phyloP scores from a whole-genome alignment of 2,113 vertebrate genomes.

The Dinomys branickii region DNA sequence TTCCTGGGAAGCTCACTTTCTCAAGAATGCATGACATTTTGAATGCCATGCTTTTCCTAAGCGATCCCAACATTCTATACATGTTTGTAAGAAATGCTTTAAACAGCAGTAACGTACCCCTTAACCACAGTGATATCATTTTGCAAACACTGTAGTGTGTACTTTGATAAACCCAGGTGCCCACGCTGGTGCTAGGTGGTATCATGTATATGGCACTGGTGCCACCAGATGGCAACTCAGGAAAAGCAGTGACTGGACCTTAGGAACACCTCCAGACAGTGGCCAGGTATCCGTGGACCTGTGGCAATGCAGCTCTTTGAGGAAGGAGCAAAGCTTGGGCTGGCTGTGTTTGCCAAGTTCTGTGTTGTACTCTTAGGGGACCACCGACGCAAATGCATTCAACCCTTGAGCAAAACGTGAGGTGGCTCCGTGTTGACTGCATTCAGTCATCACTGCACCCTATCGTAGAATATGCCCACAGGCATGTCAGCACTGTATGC shows the following conservation, averaged over 20 bases:
- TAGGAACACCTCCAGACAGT: neutral
- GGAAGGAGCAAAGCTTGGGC: neutral
- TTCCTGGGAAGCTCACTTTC: neutral
- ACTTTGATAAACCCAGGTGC: neutral
- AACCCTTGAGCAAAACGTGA: no score
- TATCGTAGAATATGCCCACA: neutral
- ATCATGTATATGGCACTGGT: neutral
- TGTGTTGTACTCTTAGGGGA: neutral
- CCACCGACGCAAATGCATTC: neutral
- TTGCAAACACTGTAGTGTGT: no score
- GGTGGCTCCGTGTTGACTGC: neutral
- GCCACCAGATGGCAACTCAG: neutral
- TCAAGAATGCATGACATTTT: neutral
- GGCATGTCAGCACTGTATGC: fast-evolving
- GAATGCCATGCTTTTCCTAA: neutral
- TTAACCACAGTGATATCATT: no score
- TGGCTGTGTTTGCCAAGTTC: neutral
- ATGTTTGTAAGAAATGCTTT: neutral
- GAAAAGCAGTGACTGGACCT: neutral
- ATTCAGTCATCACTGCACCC: no score
- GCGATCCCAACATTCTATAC: neutral
- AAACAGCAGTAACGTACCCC: neutral
- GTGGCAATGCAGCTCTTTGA: neutral
- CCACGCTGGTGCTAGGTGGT: neutral
- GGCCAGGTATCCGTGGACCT: no score